A percentile compares a stretch with the other conserved stretches of the same genome.
phyloP scores from a whole-genome alignment of 2,113 vertebrate species.

The Tauraco erythrolophus region DNA sequence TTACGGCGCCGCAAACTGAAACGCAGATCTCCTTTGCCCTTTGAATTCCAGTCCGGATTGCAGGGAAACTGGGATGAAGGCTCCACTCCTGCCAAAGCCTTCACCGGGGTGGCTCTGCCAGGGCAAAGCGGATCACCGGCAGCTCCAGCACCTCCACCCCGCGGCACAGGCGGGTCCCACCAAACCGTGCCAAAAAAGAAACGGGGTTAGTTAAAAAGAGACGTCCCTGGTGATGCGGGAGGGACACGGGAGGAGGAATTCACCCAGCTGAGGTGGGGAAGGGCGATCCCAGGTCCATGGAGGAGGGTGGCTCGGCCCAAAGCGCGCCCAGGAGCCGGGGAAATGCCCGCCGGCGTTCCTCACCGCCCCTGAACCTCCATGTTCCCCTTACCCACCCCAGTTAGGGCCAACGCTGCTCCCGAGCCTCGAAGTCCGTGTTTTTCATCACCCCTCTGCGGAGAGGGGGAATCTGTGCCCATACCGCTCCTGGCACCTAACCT shows the following conservation, averaged over 20 bases:
- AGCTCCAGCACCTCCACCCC: background rate
- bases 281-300: background rate
- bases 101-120: rapidly evolving
- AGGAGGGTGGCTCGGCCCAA: background rate
- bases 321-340: background rate
- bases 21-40: background rate
- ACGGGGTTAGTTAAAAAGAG: background rate
- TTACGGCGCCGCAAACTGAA: rapidly evolving
- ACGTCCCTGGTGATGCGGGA: rapidly evolving
- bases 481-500: background rate
- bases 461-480: rapidly evolving
- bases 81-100: background rate
- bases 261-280: background rate
- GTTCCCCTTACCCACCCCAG: rapidly evolving
- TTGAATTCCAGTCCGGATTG: rapidly evolving
- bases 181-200: background rate
- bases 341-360: background rate
- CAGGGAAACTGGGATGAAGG: rapidly evolving
- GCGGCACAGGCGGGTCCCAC: background rate
- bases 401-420: rapidly evolving
- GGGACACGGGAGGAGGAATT: background rate
- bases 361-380: rapidly evolving
- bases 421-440: rapidly evolving
- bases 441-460: background rate
- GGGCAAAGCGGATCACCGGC: background rate